Base-by-base conservation (phyloP, 2,888 invertebrate genomes). In the Drosophila multiciliata region DNA sequence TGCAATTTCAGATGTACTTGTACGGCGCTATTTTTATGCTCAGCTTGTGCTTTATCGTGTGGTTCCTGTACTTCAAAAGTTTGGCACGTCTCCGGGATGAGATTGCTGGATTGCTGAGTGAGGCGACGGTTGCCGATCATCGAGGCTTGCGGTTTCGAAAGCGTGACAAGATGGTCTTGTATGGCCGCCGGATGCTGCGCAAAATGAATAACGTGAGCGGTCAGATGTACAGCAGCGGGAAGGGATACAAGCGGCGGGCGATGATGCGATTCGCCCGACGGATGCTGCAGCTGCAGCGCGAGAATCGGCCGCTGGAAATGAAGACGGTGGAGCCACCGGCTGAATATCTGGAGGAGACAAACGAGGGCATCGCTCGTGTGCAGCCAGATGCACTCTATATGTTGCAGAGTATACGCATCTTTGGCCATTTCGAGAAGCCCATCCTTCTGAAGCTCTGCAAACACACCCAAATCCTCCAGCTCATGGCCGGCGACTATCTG, bases 391-490 rank as follows among this genome's bases (percentile, higher is more conserved):
- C 98, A 0, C 94, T 99, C 6, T 99, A 98, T 92, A 98, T 99
- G 97, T 94, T 99, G 42, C 97, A 98, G 92, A 98, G 98, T 93
- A 98, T 99, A 86, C 94, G 99, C 69, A 98, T 99, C 38, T 99
- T 99, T 94, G 99, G 99, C 0, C 98, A 99, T 92, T 98, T 99
- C 93, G 99, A 99, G 92, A 98, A 98, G 92, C 99, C 99, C 0
- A 96, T 99, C 58, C 99, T 99, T 93, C 94, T 99, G 35, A 98
- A 98, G 94, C 94, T 99, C 15, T 99, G 99, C 94, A 98, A 98
- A 91, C 97, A 98, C 90, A 97, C 99, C 7, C 98, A 99, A 94
- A 96, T 98, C 42, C 94, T 98, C 71, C 96, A 96, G 89, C 94
- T 99, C 48, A 95, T 96, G 20, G 96, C 98, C 64, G 99, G 98